These are phyloP conservation scores for Hetaerina titia DNA, from an alignment of 2,888 invertebrate genomes.

Conservation along the genomic window DNA sequence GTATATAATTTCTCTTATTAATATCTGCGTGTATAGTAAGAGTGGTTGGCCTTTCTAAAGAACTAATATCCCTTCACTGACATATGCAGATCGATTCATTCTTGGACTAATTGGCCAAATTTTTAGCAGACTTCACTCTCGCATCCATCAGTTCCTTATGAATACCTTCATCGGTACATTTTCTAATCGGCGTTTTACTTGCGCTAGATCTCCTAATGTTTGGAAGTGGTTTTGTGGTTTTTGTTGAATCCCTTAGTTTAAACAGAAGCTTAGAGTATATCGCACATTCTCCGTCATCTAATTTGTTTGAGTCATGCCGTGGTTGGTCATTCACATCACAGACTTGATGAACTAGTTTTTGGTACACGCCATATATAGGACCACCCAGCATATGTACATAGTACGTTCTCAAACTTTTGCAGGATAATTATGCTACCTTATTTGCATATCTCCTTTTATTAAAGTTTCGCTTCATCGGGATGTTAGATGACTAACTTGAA, in stretches of 20 bases:
- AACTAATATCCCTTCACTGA: conserved; percentile 32
- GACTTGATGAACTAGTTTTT: conserved; percentile 92
- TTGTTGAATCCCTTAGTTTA: conserved; percentile 89
- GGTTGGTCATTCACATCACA: conserved; percentile 95
- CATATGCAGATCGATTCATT: conserved; percentile 32
- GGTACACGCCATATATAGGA: conserved; percentile 88
- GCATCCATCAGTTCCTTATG: conserved; percentile 43
- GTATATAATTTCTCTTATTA: conserved; percentile 65
- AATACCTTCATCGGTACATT: conserved; percentile 78
- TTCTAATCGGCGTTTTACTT: conserved; percentile 83
- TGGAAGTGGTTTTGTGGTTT: conserved; percentile 86
- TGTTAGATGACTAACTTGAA: conserved; percentile 89
- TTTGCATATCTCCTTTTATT: conserved; percentile 88
- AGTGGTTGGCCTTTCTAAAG: conserved; percentile 55
- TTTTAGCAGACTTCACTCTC: conserved; percentile 25
- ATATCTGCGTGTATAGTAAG: conserved; percentile 9
- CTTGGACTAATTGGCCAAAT: conserved; percentile 2
- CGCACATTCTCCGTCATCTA: conserved; percentile 91
- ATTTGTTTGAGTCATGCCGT: conserved; percentile 93
- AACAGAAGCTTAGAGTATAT: conserved; percentile 86
- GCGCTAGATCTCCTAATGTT: conserved; percentile 85
- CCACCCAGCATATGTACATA: conserved; percentile 88
- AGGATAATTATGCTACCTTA: conserved; percentile 87
- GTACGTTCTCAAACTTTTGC: conserved; percentile 90
- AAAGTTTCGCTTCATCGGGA: conserved; percentile 90